phyloP scores from a whole-genome alignment of 1,140 invertebrate species.

The Spodoptera litura region DNA sequence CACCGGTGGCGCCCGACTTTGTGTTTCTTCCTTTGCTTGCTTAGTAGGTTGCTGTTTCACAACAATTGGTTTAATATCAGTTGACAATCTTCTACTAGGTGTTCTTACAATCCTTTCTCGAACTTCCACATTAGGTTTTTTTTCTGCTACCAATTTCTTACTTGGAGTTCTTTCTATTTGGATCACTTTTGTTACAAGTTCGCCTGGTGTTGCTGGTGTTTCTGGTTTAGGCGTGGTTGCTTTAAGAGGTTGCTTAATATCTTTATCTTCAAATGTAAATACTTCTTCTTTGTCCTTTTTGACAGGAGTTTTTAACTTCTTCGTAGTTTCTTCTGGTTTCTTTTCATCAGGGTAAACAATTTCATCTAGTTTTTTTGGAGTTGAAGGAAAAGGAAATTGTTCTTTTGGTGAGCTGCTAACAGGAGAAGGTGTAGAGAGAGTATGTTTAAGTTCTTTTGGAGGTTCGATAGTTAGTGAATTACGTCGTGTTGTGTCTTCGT shows the following conservation, averaged over 20 bases:
- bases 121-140: conserved; percentile 78
- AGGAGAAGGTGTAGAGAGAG: conserved; percentile 69
- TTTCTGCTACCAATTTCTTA: conserved; percentile 73
- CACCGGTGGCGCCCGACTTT: conserved; percentile 78
- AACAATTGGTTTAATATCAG: conserved; percentile 67
- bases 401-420: conserved; percentile 73
- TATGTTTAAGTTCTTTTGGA: conserved; percentile 60
- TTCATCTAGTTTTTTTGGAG: conserved; percentile 77
- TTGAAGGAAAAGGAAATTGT: conserved; percentile 64
- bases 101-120: conserved; percentile 80
- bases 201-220: conserved; percentile 60
- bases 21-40: conserved; percentile 63
- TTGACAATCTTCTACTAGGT: conserved; percentile 73
- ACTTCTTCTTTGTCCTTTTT: conserved; percentile 63
- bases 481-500: conserved; percentile 71
- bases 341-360: conserved; percentile 76
- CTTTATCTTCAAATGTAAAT: conserved; percentile 66
- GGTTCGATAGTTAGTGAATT: conserved; percentile 67
- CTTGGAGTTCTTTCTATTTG: conserved; percentile 81
- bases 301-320: conserved; percentile 60
- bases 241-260: conserved; percentile 57
- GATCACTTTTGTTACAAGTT: conserved; percentile 79
- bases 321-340: conserved; percentile 59
- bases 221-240: conserved; percentile 53
- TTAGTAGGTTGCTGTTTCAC: conserved; percentile 64